Evolutionary conservation across 2,797 vertebrate genomes (phyloP).

Genomic region (Lepidocolaptes lacrymiger): DNA sequence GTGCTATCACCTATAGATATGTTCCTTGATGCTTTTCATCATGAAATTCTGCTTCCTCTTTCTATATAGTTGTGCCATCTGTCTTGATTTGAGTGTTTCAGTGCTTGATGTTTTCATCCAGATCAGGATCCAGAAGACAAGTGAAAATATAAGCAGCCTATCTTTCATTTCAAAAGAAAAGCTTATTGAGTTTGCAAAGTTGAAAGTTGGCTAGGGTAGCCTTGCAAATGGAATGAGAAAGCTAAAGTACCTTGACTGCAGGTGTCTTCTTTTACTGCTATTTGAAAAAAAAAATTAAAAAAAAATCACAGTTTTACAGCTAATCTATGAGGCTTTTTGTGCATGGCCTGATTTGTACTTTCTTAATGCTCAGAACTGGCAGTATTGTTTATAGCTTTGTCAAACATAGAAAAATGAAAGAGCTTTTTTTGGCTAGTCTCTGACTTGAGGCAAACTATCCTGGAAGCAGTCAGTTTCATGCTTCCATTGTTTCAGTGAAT

Average conservation of each 20-base stretch:
- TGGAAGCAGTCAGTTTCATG: not conserved
- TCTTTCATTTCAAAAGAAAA: constrained; percentile 2
- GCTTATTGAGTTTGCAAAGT: not conserved
- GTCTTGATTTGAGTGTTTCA: constrained; percentile 14
- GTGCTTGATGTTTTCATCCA: constrained; percentile 39
- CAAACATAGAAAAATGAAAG: not conserved
- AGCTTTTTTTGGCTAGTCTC: not conserved
- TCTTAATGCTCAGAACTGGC: not conserved
- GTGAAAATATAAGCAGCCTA: constrained; percentile 20
- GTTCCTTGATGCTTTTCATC: constrained; percentile 15
- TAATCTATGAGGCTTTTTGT: constrained; percentile 11
- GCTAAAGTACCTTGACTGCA: not conserved
- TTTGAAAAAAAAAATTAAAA: not conserved
- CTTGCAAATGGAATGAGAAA: not conserved
- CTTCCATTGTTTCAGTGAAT: not conserved
- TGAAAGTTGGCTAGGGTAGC: not conserved
- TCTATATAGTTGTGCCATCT: constrained; percentile 32
- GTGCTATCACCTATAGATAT: constrained; percentile 6
- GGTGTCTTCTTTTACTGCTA: not conserved
- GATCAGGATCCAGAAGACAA: constrained; percentile 40
- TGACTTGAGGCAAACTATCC: not conserved
- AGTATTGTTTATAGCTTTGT: constrained; percentile 22
- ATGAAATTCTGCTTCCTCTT: constrained; percentile 14
- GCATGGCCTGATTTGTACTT: constrained; percentile 18
- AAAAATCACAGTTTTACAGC: not conserved